A percentile compares a stretch with the other conserved stretches of the same genome.
Conservation (phyloP, 1,140 invertebrate species). For the Temnothorax nylanderi region DNA sequence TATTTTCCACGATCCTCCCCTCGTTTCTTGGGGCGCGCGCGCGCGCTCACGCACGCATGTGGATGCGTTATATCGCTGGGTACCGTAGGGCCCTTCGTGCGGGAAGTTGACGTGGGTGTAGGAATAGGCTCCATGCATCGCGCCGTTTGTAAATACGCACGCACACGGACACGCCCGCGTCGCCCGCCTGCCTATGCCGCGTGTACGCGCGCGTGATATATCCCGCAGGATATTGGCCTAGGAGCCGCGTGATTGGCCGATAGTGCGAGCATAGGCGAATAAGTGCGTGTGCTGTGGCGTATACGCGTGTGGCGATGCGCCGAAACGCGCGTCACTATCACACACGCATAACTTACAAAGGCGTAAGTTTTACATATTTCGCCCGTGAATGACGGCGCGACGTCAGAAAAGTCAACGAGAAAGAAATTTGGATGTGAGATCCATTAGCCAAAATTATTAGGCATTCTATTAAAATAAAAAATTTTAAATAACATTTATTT, state of each 20-base stretch:
- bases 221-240: conserved; percentile 70
- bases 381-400: not conserved
- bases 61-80: not conserved
- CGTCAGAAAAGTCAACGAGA: not conserved
- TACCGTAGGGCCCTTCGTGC: not conserved
- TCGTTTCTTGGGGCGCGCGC: not conserved
- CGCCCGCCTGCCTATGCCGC: too few species aligned
- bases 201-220: conserved; percentile 23
- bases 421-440: too few species aligned
- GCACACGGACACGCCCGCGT: not conserved
- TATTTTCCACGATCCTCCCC: conserved; percentile 7
- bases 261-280: conserved; percentile 59
- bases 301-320: conserved; percentile 43
- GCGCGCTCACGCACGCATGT: not conserved
- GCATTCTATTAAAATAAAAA: too few species aligned
- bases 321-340: conserved; percentile 24
- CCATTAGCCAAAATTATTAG: too few species aligned
- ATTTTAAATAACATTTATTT: too few species aligned
- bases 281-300: conserved; percentile 17
- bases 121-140: not conserved
- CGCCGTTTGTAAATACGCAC: conserved; percentile 15
- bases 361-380: conserved; percentile 54
- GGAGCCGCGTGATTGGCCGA: conserved; percentile 68
- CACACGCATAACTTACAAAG: conserved; percentile 40
- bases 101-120: conserved; percentile 59